Percentiles rank a stretch among this genome's conserved stretches.
Conservation (phyloP, 2,888 invertebrate genomes). For the Halictus quadricinctus region DNA sequence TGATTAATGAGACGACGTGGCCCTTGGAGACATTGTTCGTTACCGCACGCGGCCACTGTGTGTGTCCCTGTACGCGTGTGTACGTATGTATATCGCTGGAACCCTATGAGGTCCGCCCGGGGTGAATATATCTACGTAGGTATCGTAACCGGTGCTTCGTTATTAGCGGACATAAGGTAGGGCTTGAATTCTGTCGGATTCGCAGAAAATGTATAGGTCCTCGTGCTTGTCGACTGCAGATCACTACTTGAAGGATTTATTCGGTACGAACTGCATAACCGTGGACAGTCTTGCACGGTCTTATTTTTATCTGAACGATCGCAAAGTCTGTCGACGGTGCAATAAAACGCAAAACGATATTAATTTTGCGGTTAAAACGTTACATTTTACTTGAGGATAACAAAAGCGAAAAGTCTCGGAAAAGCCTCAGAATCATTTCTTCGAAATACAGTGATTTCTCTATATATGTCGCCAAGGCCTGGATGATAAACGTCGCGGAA, state of each 20-base stretch:
- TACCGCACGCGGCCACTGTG: slow-evolving; percentile 44
- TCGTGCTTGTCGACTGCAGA: slow-evolving; percentile 1
- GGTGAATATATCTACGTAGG: not conserved
- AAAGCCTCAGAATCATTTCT: not conserved
- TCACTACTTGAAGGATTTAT: not conserved
- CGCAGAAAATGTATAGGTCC: slow-evolving; percentile 5
- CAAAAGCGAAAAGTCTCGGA: not conserved
- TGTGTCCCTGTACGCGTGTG: slow-evolving; percentile 13
- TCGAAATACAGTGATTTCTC: not conserved
- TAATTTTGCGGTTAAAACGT: not conserved
- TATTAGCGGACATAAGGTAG: slow-evolving; percentile 13
- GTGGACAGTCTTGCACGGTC: not conserved
- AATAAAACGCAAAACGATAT: not conserved
- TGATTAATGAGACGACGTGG: slow-evolving; percentile 73
- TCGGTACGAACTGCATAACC: not conserved
- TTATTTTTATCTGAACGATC: no score
- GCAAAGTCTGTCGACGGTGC: not conserved
- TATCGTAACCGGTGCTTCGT: slow-evolving; percentile 15
- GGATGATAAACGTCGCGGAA: no score
- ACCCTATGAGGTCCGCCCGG: slow-evolving; percentile 8
- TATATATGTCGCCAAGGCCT: no score
- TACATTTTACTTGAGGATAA: not conserved
- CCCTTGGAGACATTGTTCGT: slow-evolving; percentile 56
- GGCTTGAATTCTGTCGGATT: not conserved
- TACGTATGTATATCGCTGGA: slow-evolving; percentile 22